Evolutionary conservation across 2,797 vertebrate species (phyloP).

Genomic region (Aotus griseimembra): DNA sequence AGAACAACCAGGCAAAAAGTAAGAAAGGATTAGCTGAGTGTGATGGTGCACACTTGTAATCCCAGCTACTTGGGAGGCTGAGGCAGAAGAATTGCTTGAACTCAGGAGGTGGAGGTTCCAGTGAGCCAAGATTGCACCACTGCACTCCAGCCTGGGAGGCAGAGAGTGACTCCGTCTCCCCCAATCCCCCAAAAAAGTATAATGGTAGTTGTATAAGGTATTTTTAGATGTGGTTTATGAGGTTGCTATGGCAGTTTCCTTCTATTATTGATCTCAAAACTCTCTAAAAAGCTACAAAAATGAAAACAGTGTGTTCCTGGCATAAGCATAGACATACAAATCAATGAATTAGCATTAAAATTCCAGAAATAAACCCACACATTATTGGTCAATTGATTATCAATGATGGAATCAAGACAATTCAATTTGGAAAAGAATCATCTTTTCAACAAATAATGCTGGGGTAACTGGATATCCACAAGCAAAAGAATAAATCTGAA

Average conservation of each 20-base stretch:
- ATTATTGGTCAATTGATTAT: background rate
- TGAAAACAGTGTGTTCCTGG: background rate
- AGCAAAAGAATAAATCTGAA: background rate
- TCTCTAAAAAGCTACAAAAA: background rate
- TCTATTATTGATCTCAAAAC: background rate
- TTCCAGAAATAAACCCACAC: background rate
- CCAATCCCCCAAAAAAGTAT: no score
- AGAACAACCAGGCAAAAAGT: background rate
- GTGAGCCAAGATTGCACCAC: no score
- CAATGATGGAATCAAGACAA: background rate
- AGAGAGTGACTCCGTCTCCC: fast-evolving
- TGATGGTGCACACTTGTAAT: no score
- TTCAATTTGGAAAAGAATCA: background rate
- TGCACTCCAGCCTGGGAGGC: no score
- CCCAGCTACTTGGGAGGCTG: no score
- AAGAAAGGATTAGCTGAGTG: background rate
- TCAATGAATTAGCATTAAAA: background rate
- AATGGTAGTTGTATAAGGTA: no score
- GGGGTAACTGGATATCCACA: background rate
- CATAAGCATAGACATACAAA: background rate
- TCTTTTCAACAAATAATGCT: background rate
- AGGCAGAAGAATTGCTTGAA: no score
- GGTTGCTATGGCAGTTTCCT: no score
- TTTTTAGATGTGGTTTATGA: no score
- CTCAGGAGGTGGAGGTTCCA: no score